Evolutionary conservation across 2,888 invertebrate species (phyloP).

Genomic region (Temnothorax unifasciatus): DNA sequence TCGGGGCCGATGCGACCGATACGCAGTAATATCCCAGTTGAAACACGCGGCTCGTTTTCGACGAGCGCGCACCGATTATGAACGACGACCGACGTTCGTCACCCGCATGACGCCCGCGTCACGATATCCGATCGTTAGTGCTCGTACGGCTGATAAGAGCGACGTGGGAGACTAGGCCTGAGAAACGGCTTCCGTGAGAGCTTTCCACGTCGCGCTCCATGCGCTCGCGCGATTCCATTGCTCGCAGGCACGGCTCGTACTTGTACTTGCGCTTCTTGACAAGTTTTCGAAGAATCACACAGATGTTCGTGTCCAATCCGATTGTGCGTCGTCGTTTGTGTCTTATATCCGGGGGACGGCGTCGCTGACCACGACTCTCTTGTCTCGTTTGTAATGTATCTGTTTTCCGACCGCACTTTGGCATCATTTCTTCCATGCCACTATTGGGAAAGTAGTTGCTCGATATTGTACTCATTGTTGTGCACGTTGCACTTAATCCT

Average conservation of each 20-base stretch:
- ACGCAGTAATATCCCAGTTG: not conserved
- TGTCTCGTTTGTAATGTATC: not conserved
- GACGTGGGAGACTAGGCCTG: conserved; percentile 31
- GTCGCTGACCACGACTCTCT: not conserved
- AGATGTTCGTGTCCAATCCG: not conserved
- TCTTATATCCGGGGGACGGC: not conserved
- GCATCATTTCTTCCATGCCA: too few species aligned
- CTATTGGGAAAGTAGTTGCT: not conserved
- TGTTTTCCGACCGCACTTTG: not conserved
- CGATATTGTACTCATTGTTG: not conserved
- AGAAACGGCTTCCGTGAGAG: conserved; percentile 52
- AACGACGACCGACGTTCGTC: conserved; percentile 68
- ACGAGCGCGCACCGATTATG: not conserved
- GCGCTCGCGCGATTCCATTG: conserved; percentile 24
- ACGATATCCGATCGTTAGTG: conserved; percentile 58
- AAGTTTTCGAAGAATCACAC: not conserved
- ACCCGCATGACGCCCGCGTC: conserved; percentile 75
- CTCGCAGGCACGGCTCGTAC: not conserved
- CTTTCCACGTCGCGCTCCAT: conserved; percentile 32
- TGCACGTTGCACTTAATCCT: not conserved
- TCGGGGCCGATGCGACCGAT: not conserved
- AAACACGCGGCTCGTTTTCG: not conserved
- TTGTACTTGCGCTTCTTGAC: not conserved
- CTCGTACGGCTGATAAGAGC: conserved; percentile 28
- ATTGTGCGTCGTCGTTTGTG: not conserved